These are phyloP conservation scores for Pituophis catenifer DNA, from an alignment of 2,113 vertebrate species.

Conservation along the genomic window DNA sequence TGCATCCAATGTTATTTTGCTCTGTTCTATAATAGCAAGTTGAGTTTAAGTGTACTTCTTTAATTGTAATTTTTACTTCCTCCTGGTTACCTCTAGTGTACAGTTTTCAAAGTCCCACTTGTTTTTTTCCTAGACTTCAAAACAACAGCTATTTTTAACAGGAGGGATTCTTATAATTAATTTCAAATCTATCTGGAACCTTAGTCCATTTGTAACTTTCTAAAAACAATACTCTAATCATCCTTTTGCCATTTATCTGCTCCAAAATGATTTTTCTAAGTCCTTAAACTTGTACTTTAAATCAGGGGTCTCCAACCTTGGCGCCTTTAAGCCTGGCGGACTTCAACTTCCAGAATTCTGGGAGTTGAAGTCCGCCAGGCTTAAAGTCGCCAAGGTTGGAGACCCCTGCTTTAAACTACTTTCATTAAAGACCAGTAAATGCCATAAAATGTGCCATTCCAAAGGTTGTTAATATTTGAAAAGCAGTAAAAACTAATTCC, in stretches of 20 bases:
- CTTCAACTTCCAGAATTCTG: too few species aligned
- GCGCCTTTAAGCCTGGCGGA: too few species aligned
- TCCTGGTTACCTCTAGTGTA: neutral
- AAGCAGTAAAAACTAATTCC: neutral
- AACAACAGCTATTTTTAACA: neutral
- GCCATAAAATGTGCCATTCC: neutral
- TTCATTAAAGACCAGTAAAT: neutral
- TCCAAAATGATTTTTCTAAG: neutral
- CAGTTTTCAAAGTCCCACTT: neutral
- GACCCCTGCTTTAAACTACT: too few species aligned
- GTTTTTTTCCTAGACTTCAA: neutral
- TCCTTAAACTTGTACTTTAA: neutral
- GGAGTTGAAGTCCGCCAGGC: too few species aligned
- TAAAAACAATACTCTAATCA: neutral
- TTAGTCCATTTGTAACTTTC: neutral
- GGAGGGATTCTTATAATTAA: neutral
- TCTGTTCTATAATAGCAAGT: neutral
- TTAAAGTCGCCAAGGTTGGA: too few species aligned
- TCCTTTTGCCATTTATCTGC: neutral
- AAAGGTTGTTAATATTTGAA: neutral
- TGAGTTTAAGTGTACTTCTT: neutral
- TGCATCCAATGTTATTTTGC: neutral
- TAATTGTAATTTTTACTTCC: neutral
- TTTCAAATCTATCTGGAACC: neutral
- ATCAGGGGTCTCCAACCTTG: too few species aligned